Evolutionary conservation across 2,113 vertebrate species (phyloP).

Genomic region (Merops nubicus): DNA sequence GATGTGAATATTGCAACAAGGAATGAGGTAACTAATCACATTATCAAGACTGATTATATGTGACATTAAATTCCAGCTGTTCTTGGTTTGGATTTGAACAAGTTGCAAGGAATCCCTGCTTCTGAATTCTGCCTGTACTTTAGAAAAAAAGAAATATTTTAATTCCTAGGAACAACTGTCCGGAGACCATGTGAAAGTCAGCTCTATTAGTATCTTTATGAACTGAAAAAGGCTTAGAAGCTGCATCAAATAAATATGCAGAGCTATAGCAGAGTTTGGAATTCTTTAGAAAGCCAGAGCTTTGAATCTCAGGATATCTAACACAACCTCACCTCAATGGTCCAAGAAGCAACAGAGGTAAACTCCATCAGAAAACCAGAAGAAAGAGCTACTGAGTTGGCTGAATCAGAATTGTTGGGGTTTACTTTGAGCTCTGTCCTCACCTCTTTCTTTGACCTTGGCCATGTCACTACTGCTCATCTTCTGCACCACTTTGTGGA

Average conservation of each 20-base stretch:
- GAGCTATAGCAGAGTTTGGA: neutral
- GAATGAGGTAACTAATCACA: neutral
- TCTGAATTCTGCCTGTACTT: neutral
- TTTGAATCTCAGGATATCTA: neutral
- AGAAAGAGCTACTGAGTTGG: neutral
- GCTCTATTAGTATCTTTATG: neutral
- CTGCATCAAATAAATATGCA: neutral
- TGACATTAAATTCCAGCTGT: neutral
- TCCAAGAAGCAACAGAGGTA: neutral
- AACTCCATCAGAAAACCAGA: neutral
- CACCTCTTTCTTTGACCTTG: neutral
- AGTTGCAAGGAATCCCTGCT: neutral
- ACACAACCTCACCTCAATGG: neutral
- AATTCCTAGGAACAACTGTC: neutral
- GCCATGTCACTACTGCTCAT: neutral
- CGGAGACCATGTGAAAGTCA: neutral
- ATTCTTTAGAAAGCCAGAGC: neutral
- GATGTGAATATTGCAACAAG: neutral
- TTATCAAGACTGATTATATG: neutral
- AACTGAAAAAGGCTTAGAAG: neutral
- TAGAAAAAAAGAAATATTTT: neutral
- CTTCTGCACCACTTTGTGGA: neutral
- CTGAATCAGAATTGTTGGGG: neutral
- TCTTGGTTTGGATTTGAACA: neutral
- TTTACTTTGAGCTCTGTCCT: neutral